phyloP scores from a whole-genome alignment of 2,797 vertebrate genomes.

The Microchirus variegatus region DNA sequence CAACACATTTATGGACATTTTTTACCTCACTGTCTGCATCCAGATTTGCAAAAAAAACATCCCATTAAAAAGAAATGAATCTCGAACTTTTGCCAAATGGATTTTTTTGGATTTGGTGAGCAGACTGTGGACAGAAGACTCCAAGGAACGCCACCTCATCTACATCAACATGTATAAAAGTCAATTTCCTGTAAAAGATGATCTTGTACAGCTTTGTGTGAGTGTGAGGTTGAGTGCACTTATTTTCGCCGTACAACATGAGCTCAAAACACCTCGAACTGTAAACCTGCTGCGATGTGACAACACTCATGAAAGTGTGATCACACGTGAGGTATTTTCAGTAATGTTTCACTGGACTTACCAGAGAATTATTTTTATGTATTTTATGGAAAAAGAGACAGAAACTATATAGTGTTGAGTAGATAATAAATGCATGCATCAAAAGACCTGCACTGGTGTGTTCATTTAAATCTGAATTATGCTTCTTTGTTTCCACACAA shows the following conservation, averaged over 20 bases:
- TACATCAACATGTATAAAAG: conserved; percentile 42
- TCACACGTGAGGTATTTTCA: conserved; percentile 14
- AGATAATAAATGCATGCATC: conserved; percentile 65
- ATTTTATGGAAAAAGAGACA: too few species aligned
- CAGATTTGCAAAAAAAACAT: conserved; percentile 23
- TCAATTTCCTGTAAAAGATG: conserved; percentile 17
- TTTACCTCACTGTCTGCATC: conserved; percentile 15
- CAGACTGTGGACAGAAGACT: conserved; percentile 29
- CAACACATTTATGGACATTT: conserved; percentile 27
- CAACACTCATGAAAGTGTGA: conserved; percentile 12
- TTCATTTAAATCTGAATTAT: conserved; percentile 9
- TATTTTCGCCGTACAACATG: conserved; percentile 21
- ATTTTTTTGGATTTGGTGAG: conserved; percentile 41
- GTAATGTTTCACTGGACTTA: conserved; percentile 34
- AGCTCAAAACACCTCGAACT: conserved; percentile 5
- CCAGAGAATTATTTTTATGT: conserved; percentile 43
- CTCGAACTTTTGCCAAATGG: conserved; percentile 52
- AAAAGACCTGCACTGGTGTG: conserved; percentile 36
- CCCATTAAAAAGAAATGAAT: conserved; percentile 11
- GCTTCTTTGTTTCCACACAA: neutral
- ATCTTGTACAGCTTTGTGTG: conserved; percentile 12
- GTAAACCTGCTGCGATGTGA: conserved; percentile 34
- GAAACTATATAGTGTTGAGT: conserved; percentile 13
- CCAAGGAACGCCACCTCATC: conserved; percentile 32
- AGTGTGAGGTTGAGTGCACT: conserved; percentile 24